These are phyloP conservation scores for Drosophila azteca DNA, from an alignment of 1,140 invertebrate genomes.

Conservation along the genomic window DNA sequence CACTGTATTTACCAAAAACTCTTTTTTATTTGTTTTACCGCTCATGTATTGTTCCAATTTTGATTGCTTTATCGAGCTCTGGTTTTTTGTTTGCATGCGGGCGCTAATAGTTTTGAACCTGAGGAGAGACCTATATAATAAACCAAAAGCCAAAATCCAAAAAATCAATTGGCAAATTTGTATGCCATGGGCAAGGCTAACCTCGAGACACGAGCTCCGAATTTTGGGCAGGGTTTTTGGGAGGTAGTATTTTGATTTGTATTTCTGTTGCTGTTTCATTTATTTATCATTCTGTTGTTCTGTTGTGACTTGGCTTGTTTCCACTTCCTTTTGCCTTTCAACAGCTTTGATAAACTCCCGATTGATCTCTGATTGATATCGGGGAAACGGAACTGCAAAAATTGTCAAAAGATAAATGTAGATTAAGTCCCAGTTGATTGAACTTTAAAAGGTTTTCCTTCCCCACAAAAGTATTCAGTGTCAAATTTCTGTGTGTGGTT, in stretches of 20 bases:
- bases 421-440: constrained; percentile 49
- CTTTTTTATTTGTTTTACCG: constrained; percentile 28
- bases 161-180: constrained; percentile 43
- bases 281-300: constrained; percentile 21
- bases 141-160: no score
- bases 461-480: constrained; percentile 24
- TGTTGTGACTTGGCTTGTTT: constrained; percentile 42
- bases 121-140: constrained; percentile 22
- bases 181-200: constrained; percentile 50
- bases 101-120: constrained; percentile 52
- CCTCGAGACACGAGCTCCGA: constrained; percentile 33
- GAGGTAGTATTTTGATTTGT: constrained; percentile 8
- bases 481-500: constrained; percentile 19
- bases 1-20: constrained; percentile 10
- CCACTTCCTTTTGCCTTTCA: constrained; percentile 34
- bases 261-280: constrained; percentile 1
- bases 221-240: constrained; percentile 10
- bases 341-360: constrained; percentile 12
- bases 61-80: constrained; percentile 42
- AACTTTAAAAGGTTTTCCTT: constrained; percentile 45
- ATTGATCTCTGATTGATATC: constrained; percentile 18
- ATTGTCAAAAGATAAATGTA: constrained; percentile 13
- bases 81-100: constrained; percentile 38
- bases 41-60: constrained; percentile 43
- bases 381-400: constrained; percentile 21